Percentiles rank a stretch among this genome's conserved stretches.
These are phyloP conservation scores for Lophotriccus pileatus DNA, from an alignment of 2,797 vertebrate species.

Conservation along the genomic window DNA sequence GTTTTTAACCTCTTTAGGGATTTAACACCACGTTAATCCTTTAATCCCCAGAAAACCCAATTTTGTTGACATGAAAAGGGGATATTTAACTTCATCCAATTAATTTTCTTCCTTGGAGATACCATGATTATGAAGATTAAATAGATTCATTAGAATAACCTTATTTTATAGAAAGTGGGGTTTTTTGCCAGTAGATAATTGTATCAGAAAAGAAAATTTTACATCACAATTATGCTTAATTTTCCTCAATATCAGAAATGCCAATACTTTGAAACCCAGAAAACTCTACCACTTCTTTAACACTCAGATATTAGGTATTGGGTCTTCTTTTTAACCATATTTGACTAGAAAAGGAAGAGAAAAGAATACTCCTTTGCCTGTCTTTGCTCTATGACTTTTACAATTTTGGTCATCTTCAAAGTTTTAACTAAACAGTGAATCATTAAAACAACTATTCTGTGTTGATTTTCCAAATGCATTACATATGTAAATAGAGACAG, in stretches of 20 bases:
- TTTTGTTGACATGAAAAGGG: conserved; percentile 88
- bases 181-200: conserved; percentile 46
- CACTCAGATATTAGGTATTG: neutral
- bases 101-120: conserved; percentile 92
- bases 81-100: conserved; percentile 91
- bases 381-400: neutral
- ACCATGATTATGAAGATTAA: conserved; percentile 89
- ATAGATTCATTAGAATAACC: conserved; percentile 86
- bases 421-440: neutral
- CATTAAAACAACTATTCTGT: neutral
- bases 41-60: conserved; percentile 96
- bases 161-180: conserved; percentile 75
- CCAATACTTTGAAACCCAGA: neutral
- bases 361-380: neutral
- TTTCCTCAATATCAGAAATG: neutral
- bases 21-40: conserved; percentile 92
- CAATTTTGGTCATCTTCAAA: neutral
- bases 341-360: conserved; percentile 31
- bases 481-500: neutral
- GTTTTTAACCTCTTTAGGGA: conserved; percentile 92
- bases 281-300: neutral
- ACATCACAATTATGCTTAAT: neutral
- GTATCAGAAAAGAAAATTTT: conserved; percentile 37
- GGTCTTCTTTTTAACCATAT: neutral
- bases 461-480: neutral